Evolutionary conservation across 2,113 vertebrate species (phyloP).

Genomic region (Lophotis ruficrista): DNA sequence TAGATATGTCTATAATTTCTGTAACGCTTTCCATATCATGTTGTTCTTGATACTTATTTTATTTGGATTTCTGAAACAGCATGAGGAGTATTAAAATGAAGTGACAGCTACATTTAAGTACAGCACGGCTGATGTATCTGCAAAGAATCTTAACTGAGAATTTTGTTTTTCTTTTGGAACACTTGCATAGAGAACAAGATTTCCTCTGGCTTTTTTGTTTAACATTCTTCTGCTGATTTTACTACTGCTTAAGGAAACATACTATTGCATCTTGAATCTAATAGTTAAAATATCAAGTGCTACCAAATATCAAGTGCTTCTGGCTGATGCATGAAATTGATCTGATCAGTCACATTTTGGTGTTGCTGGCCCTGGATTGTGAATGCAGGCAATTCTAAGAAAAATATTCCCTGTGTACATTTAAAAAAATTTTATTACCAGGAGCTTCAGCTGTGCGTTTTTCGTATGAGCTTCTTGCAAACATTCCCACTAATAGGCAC

Average conservation of each 20-base stretch:
- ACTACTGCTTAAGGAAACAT: background rate
- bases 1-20: background rate
- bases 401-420: background rate
- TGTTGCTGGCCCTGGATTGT: background rate
- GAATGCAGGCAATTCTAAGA: background rate
- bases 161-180: background rate
- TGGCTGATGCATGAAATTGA: background rate
- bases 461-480: background rate
- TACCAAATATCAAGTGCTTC: background rate
- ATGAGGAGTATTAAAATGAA: background rate
- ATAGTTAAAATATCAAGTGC: background rate
- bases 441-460: background rate
- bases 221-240: background rate
- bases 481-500: background rate
- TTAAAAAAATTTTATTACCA: background rate
- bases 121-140: background rate
- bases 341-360: background rate
- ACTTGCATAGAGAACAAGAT: background rate
- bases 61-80: background rate
- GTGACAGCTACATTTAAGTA: background rate
- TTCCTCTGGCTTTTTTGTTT: background rate
- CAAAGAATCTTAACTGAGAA: background rate
- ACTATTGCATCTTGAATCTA: background rate
- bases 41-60: conserved; percentile 6
- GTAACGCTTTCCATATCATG: background rate